A percentile compares a stretch with the other conserved stretches of the same genome.
These are phyloP conservation scores for Spinus olivaceus DNA, from an alignment of 2,797 vertebrate genomes.

Conservation along the genomic window DNA sequence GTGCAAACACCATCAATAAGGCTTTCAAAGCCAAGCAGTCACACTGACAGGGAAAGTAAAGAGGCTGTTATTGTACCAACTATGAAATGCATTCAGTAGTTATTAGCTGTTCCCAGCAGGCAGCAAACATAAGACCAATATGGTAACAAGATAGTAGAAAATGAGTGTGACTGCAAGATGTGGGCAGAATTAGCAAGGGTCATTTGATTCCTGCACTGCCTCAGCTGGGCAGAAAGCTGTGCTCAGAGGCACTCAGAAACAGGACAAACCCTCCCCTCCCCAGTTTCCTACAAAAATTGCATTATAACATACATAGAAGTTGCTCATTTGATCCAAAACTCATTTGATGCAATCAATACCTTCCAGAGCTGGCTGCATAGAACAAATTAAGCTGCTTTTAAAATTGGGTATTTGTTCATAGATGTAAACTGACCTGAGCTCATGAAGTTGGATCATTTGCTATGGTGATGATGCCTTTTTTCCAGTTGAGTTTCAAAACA, in stretches of 20 bases:
- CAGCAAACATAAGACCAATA: constrained; percentile 32
- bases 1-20: constrained; percentile 44
- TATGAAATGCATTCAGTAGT: constrained; percentile 15
- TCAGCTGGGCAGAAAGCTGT: neutral
- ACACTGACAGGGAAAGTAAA: neutral
- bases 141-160: constrained; percentile 46
- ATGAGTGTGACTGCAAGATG: constrained; percentile 12
- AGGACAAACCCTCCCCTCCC: neutral
- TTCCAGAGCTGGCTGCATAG: neutral
- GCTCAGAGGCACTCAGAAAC: neutral
- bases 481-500: constrained; percentile 26
- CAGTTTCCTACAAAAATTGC: neutral
- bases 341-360: neutral
- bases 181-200: constrained; percentile 25
- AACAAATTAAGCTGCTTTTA: neutral
- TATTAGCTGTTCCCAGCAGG: constrained; percentile 37
- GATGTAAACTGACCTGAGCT: constrained; percentile 24
- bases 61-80: constrained; percentile 22
- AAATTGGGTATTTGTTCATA: neutral
- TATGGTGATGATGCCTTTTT: constrained; percentile 32
- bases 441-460: constrained; percentile 15
- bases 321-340: neutral
- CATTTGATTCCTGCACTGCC: neutral
- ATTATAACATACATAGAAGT: neutral
- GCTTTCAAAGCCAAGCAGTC: constrained; percentile 30